These are phyloP conservation scores for Mus minutoides DNA, from an alignment of 2,797 vertebrate species.

Conservation along the genomic window DNA sequence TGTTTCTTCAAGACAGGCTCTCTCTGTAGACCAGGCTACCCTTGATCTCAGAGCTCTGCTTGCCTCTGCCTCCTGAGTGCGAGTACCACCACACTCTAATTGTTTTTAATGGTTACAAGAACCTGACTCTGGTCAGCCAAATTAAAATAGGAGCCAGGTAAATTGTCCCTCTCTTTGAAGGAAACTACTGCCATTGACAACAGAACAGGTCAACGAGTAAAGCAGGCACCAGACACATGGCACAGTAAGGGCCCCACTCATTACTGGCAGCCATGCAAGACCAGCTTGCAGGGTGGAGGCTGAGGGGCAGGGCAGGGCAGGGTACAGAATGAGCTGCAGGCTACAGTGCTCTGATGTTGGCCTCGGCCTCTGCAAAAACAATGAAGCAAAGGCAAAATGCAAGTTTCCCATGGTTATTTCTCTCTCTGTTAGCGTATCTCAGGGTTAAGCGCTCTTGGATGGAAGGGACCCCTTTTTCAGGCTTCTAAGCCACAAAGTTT, in stretches of 20 bases:
- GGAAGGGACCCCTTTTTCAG: neutral
- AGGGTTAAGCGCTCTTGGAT: fast-evolving
- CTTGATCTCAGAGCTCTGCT: neutral
- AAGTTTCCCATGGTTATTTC: neutral
- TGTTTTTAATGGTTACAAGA: conserved; percentile 70
- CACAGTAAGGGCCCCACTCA: neutral
- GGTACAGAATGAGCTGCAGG: neutral
- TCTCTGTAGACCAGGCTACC: neutral
- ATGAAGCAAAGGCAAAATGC: neutral
- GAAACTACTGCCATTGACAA: conserved; percentile 42
- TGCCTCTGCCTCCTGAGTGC: neutral
- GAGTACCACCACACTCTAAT: neutral
- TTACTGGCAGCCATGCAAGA: neutral
- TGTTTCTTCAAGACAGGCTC: neutral
- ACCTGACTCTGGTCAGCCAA: conserved; percentile 63
- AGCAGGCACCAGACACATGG: conserved; percentile 18
- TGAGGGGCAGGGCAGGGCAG: neutral
- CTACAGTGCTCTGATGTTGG: neutral
- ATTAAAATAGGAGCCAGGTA: conserved; percentile 74
- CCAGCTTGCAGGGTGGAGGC: neutral
- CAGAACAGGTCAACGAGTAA: conserved; percentile 66
- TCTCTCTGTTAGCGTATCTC: neutral
- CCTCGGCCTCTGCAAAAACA: neutral
- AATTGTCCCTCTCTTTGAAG: conserved; percentile 74
- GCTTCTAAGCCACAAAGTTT: neutral